Evolutionary conservation across 2,888 invertebrate genomes (phyloP).

Genomic region (Erebia epiphron): DNA sequence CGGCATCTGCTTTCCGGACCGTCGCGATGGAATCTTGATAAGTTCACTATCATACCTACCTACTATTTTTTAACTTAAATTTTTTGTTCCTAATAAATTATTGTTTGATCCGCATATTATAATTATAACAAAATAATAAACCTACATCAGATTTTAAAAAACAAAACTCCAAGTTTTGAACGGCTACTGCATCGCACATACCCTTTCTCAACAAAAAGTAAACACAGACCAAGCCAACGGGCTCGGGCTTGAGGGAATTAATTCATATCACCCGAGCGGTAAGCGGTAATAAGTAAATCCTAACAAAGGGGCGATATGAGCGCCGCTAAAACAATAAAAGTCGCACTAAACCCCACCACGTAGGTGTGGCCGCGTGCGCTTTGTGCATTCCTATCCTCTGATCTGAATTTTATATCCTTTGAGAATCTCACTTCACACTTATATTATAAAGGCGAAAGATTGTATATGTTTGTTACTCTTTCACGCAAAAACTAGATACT

Average conservation of each 20-base stretch:
- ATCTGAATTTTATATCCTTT: slow-evolving; percentile 21
- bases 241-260: slow-evolving; percentile 39
- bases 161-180: neutral
- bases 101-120: too few species aligned
- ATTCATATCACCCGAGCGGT: slow-evolving; percentile 63
- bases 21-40: too few species aligned
- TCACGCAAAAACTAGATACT: too few species aligned
- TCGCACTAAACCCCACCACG: slow-evolving; percentile 52
- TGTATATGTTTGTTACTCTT: too few species aligned
- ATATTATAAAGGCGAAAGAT: too few species aligned
- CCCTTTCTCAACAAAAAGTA: neutral
- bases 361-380: slow-evolving; percentile 18
- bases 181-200: too few species aligned
- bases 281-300: slow-evolving; percentile 69
- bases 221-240: neutral
- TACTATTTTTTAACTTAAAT: too few species aligned
- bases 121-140: too few species aligned
- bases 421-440: slow-evolving; percentile 3
- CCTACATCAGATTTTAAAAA: neutral
- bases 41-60: too few species aligned
- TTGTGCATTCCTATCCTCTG: slow-evolving; percentile 15
- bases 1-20: too few species aligned
- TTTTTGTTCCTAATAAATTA: too few species aligned
- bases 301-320: slow-evolving; percentile 66
- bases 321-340: slow-evolving; percentile 69